Base-by-base conservation (phyloP, 2,888 invertebrate species). In the Brachynemurus nebulosus region DNA sequence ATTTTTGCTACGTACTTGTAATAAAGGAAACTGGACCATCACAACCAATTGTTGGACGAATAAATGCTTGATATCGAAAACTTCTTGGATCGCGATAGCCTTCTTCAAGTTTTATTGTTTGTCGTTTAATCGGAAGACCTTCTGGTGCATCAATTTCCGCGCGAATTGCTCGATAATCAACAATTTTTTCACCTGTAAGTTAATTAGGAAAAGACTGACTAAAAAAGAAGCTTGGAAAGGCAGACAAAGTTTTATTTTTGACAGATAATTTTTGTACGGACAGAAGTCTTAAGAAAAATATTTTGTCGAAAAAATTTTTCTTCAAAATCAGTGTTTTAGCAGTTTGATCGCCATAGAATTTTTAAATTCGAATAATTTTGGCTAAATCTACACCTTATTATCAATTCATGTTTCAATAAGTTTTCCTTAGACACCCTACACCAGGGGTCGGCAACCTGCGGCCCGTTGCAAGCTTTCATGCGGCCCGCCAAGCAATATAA, bases 41-140 rank as follows among this genome's bases (percentile, higher is more conserved):
- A 25, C 77, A 72, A 48, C 74, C 64, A 18, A 78, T 71, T 0
- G 67, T 67, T 0, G 77, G 75, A 33, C 72, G 64, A 5, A 67
- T 67, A 1, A 69, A 65, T 0, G 74, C 71, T 0, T 71, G 68
- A 33, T 66, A 66, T 49, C 69, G 60, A 59, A 80, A 80, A 52
- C 68, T 66, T 0, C 71, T 74, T 0, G 76, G 78, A 54, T 80
- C 79, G 45, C 73, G 70, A 57, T 76, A 78, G 27, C 74, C 76
- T 2, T 69, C 59, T 8, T 71, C 66, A 21, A 74, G 57, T n/a
- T 75, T 73, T 0, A 72, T 64, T 1, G 68, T 63, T 44, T 71
- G 68, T 40, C 69, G 67, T 47, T 71, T 71, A 53, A 76, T 69
- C 0, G 76, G 76, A 17, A 73, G 67, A 0, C 73, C 72, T 0